Evolutionary conservation across 1,140 invertebrate species (phyloP), one percentile per base, ranked within the genome.

Genomic region (Pseudomyrmex flavicornis): DNA sequence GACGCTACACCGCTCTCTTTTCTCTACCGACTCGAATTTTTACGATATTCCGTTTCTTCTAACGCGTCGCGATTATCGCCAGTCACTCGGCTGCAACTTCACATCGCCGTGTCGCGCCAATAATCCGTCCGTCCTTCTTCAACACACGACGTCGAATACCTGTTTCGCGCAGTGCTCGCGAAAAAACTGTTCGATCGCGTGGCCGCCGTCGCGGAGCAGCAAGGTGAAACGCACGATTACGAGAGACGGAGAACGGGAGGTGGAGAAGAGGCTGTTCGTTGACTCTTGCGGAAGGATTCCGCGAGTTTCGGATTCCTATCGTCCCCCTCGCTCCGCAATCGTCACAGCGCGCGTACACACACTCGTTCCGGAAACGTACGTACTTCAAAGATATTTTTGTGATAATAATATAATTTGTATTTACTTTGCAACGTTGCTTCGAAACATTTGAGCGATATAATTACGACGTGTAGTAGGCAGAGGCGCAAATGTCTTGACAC

Each of bases 231-330:
- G 74, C 65, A 58, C 44, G 22, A 58, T 66, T 8, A 62, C 46
- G 59, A 9, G 58, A 20, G 35, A 44, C 17, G 46, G 15, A 12
- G 46, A 12, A 44, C 10, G 13, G n/a, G 63, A 20, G 26, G 26
- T 46, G 54, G 65, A 20, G 52, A 59, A 70, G 13, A 62, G 82
- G 50, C 44, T 75, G 86, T 85, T 58, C 86, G 62, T 88, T 85
- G 83, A 83, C 77, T 88, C 58, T 63, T 63, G 84, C 85, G 61
- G 86, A 83, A 85, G 72, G 63, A 80, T 80, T 80, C 80, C 54
- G 74, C 86, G 84, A 86, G 72, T 89, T 88, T 88, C 80, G 86
- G 80, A 88, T 89, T 89, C 87, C 79, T 88, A 83, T 54, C 74
- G 58, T 82, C 76, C 68, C 26, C 48, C 44, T 35, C 9, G 20